These are phyloP conservation scores for Diachasma alloeum DNA, from an alignment of 1,140 invertebrate genomes.

Conservation along the genomic window DNA sequence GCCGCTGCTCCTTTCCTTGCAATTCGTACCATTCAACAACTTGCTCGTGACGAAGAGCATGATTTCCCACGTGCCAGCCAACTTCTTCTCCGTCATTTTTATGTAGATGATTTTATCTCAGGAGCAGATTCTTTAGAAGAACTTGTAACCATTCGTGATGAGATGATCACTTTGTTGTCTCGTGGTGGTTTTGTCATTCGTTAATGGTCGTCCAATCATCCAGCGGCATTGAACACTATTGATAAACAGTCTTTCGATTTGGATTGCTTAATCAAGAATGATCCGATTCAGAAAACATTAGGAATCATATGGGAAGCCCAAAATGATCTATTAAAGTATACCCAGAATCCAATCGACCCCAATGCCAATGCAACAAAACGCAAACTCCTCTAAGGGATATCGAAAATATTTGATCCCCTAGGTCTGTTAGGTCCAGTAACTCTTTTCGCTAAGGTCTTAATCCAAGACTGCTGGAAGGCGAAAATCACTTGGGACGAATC, in stretches of 20 bases:
- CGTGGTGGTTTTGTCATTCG: slow-evolving; percentile 44
- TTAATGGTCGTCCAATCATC: slow-evolving; percentile 49
- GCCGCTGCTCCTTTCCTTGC: slow-evolving; percentile 53
- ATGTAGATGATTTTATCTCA: slow-evolving; percentile 60
- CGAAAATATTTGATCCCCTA: slow-evolving; percentile 53
- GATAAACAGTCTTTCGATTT: neutral
- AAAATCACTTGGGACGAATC: slow-evolving; percentile 36
- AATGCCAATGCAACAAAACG: slow-evolving; percentile 27
- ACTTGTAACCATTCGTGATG: slow-evolving; percentile 36
- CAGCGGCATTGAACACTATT: slow-evolving; percentile 1
- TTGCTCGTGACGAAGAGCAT: slow-evolving; percentile 45
- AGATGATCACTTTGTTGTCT: slow-evolving; percentile 37
- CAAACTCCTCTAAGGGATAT: slow-evolving; percentile 44
- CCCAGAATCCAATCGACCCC: slow-evolving; percentile 4
- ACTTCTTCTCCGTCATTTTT: slow-evolving; percentile 47
- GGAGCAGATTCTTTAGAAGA: slow-evolving; percentile 49
- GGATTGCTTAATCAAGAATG: neutral
- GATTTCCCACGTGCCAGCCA: slow-evolving; percentile 40
- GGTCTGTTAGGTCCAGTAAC: slow-evolving; percentile 36
- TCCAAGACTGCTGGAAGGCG: slow-evolving; percentile 38
- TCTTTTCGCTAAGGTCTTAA: slow-evolving; percentile 33
- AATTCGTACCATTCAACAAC: slow-evolving; percentile 48
- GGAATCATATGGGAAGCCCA: slow-evolving; percentile 22
- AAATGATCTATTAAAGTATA: slow-evolving; percentile 17
- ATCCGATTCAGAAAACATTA: slow-evolving; percentile 18